A percentile compares a stretch with the other conserved stretches of the same genome.
These are phyloP conservation scores for Epinephelus coioides DNA, from an alignment of 2,797 vertebrate species.

Conservation along the genomic window DNA sequence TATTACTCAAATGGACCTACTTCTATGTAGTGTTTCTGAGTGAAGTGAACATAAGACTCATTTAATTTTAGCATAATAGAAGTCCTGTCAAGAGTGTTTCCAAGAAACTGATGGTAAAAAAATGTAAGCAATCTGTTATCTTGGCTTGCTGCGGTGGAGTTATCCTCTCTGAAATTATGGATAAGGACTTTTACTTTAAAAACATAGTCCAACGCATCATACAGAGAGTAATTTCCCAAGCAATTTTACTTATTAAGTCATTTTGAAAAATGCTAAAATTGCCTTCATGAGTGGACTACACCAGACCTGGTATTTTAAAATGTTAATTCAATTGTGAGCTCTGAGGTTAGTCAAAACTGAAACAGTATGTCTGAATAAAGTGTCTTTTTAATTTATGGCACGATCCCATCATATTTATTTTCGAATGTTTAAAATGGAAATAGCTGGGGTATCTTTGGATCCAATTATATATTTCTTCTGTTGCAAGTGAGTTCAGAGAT, in stretches of 20 bases:
- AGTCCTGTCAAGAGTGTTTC: constrained; percentile 5
- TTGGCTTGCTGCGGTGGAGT: background rate
- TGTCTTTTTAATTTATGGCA: constrained; percentile 22
- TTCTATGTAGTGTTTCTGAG: constrained; percentile 16
- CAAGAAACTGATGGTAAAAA: background rate
- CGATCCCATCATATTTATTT: constrained; percentile 25
- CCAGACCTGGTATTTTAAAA: constrained; percentile 36
- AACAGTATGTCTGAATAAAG: constrained; percentile 18
- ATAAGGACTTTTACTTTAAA: constrained; percentile 41
- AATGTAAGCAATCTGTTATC: background rate
- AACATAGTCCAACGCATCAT: constrained; percentile 44
- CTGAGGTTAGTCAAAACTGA: constrained; percentile 30
- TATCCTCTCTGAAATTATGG: constrained; percentile 29
- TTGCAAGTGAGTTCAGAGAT: constrained; percentile 57
- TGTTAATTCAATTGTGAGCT: constrained; percentile 52
- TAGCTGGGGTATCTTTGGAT: constrained; percentile 58
- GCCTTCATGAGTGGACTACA: background rate
- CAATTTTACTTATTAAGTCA: constrained; percentile 64
- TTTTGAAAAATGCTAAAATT: constrained; percentile 57
- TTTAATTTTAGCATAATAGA: constrained; percentile 22
- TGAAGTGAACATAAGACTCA: constrained; percentile 10
- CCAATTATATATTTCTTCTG: constrained; percentile 64
- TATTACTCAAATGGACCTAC: constrained; percentile 39
- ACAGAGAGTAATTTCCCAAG: constrained; percentile 48
- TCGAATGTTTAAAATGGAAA: constrained; percentile 74